Conservation (phyloP, 1,140 invertebrate genomes). For the Atta cephalotes region DNA sequence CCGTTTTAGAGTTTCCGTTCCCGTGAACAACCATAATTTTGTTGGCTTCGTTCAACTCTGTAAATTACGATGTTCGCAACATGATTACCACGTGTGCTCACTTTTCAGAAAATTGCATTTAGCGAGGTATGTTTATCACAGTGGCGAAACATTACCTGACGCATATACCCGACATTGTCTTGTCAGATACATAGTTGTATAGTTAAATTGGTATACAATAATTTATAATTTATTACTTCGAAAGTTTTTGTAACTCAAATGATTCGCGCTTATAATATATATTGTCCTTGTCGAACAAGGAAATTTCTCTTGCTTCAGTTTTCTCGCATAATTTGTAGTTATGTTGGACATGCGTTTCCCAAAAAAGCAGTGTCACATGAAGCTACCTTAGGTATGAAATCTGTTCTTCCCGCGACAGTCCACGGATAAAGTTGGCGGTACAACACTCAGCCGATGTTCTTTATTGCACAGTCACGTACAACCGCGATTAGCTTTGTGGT, state of each 20-base stretch:
- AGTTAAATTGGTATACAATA: constrained; percentile 18
- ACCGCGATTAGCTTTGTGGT: constrained; percentile 65
- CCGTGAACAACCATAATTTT: constrained; percentile 61
- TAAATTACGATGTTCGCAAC: constrained; percentile 68
- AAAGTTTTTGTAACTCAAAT: neutral
- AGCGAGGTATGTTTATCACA: constrained; percentile 59
- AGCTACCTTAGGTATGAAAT: neutral
- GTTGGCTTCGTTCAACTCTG: constrained; percentile 66
- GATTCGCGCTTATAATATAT: neutral
- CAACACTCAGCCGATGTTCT: constrained; percentile 66
- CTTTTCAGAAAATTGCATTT: constrained; percentile 45
- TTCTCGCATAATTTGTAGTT: neutral
- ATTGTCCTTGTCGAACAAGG: neutral
- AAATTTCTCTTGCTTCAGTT: neutral
- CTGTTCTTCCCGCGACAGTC: neutral
- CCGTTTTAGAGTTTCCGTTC: constrained; percentile 60
- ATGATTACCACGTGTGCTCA: constrained; percentile 53
- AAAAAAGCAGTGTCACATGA: neutral
- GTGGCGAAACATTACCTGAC: constrained; percentile 33
- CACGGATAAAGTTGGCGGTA: constrained; percentile 61
- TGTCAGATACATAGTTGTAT: neutral
- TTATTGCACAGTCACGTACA: constrained; percentile 71
- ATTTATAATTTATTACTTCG: constrained; percentile 12
- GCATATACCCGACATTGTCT: neutral
- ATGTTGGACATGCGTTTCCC: neutral